Evolutionary conservation across 30 jellyfish, hydroid and myxozoan species (phyloP).

Genomic region (Sanderia malayensis): DNA sequence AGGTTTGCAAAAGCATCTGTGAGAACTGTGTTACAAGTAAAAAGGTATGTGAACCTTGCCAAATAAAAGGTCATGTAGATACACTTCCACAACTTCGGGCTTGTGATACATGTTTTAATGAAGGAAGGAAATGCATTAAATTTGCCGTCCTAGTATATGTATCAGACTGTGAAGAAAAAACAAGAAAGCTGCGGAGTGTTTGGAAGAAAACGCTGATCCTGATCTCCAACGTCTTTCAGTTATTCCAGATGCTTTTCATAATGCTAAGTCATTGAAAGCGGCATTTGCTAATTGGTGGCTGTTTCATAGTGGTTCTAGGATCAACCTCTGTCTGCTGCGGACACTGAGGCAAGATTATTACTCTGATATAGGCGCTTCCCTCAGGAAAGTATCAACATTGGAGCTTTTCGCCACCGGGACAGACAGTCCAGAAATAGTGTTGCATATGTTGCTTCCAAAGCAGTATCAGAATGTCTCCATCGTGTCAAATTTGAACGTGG

Average conservation of each 20-base stretch:
- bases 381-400: slow-evolving; percentile 26
- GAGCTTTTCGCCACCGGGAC: slow-evolving; percentile 21
- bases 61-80: not conserved
- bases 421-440: slow-evolving; percentile 30
- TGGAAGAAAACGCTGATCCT: slow-evolving; percentile 30
- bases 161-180: slow-evolving; percentile 31
- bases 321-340: slow-evolving; percentile 26
- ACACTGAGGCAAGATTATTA: slow-evolving; percentile 17
- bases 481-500: slow-evolving; percentile 7
- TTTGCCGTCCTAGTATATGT: slow-evolving; percentile 10
- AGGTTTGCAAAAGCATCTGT: slow-evolving; percentile 13
- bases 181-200: not conserved
- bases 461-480: not conserved
- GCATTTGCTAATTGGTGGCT: slow-evolving; percentile 29
- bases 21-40: slow-evolving; percentile 5
- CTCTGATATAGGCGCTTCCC: not conserved
- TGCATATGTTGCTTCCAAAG: slow-evolving; percentile 36
- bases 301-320: slow-evolving; percentile 15
- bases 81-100: slow-evolving; percentile 20
- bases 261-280: slow-evolving; percentile 22
- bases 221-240: not conserved
- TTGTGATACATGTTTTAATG: not conserved
- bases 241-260: slow-evolving; percentile 3
- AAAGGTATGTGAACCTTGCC: slow-evolving; percentile 6
- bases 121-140: not conserved